Evolutionary conservation across 2,113 vertebrate genomes (phyloP), one percentile per base, ranked within the genome.

Genomic region (Misgurnus anguillicaudatus): DNA sequence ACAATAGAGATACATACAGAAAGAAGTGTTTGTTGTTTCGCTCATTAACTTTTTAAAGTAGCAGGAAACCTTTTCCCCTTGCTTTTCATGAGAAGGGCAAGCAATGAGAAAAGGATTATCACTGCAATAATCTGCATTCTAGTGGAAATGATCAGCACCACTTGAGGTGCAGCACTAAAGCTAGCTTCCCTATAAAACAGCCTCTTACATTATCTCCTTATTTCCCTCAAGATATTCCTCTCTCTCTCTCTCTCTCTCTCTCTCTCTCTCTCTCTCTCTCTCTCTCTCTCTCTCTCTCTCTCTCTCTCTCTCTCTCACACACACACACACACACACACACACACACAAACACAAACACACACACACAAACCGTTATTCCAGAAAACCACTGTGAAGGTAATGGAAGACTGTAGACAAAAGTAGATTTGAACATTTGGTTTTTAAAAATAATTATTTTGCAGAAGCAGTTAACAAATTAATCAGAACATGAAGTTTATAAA

Each of bases 141-240:
- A 73, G 48, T 53, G 61, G 39, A 77, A 73, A 77, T 55, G 21
- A 80, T 58, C 74, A 58, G 65, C 38, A 64, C 87, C 89, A 90
- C 87, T 91, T 91, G 89, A 90, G 82, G 88, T 88, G 82, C 61
- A 80, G 83, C 85, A 85, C 89, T 86, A 87, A 86, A 78, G 81
- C 60, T 69, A 85, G 77, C 83, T 80, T 83, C 80, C 79, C 71
- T 72, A 42, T 68, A 82, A 55, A 86, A 82, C 61, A 63, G 74
- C 67, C 24, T 76, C 61, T 21, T 24, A 77, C 53, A 53, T 63
- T 60, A 71, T 63, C 31, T 57, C 41, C 53, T 55, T 13, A 75
- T 58, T 75, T 38, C 39, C 5, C 61, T 80, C 38, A 47, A 13
- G 45, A 80, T 11, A 42, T 6, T 67, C 47, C 65, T 77, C 65